phyloP scores from a whole-genome alignment of 1,140 invertebrate species.

The Ylistrum balloti region DNA sequence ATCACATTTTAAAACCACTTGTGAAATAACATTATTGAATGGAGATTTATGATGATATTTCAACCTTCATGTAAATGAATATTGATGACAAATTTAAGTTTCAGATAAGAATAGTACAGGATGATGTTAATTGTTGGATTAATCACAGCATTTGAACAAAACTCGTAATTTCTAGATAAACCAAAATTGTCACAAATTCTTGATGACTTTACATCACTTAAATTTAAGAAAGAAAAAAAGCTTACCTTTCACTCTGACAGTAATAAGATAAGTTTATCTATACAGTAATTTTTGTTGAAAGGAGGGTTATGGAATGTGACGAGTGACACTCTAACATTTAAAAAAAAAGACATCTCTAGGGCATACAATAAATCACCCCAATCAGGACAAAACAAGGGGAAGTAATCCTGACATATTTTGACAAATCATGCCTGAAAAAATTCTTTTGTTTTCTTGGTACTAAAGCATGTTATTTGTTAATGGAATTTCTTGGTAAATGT shows the following conservation, averaged over 20 bases:
- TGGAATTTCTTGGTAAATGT: neutral
- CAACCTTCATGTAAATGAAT: no score
- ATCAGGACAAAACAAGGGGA: slow-evolving; percentile 21
- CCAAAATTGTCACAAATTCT: no score
- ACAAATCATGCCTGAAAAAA: neutral
- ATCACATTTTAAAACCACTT: neutral
- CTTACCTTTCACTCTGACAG: neutral
- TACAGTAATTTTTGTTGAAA: neutral
- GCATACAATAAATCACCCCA: neutral
- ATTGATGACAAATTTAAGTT: no score
- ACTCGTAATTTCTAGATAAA: no score
- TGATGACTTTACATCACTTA: no score
- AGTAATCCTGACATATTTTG: neutral
- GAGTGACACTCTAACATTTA: neutral
- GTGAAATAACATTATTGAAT: neutral
- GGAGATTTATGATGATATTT: neutral
- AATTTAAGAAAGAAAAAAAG: no score
- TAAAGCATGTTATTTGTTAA: neutral
- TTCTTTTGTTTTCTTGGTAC: neutral
- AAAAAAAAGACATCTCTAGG: neutral
- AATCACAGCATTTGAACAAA: no score
- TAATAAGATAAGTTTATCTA: neutral
- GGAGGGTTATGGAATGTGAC: neutral
- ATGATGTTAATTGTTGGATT: no score
- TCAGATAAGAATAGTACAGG: no score